These are phyloP conservation scores for Eurypyga helias DNA, from an alignment of 2,113 vertebrate species.

Conservation along the genomic window DNA sequence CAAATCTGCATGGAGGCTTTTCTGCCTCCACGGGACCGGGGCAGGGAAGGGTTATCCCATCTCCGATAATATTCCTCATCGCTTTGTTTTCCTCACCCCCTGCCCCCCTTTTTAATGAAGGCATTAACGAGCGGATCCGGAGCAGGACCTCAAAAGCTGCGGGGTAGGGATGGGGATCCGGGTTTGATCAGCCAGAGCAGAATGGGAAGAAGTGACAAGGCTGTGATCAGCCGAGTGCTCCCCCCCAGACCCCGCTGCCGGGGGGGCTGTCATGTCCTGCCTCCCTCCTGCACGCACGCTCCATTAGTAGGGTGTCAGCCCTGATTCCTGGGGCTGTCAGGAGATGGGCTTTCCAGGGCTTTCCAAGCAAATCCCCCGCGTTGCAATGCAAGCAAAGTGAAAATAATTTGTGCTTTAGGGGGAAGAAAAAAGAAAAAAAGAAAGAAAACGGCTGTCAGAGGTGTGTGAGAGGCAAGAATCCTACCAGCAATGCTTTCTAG, in stretches of 20 bases:
- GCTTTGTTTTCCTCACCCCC: not conserved
- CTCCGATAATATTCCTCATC: not conserved
- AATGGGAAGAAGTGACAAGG: not conserved
- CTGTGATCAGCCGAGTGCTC: not conserved
- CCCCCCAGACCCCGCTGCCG: not conserved
- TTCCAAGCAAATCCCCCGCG: not conserved
- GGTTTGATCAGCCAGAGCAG: not conserved
- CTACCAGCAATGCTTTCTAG: not conserved
- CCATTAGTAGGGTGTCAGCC: conserved; percentile 8
- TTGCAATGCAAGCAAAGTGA: not conserved
- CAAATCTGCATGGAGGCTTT: not conserved
- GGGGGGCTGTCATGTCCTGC: not conserved
- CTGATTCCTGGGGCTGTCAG: not conserved
- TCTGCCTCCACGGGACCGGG: not conserved
- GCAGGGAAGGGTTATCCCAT: not conserved
- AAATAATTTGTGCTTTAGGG: not conserved
- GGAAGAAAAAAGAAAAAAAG: not conserved
- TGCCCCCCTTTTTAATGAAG: not conserved
- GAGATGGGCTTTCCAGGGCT: not conserved
- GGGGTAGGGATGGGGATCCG: not conserved
- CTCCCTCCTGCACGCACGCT: not conserved
- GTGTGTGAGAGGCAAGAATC: not conserved
- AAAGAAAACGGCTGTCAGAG: not conserved
- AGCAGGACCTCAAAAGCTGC: not conserved
- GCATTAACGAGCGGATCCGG: not conserved